Evolutionary conservation across 2,888 invertebrate species (phyloP), one percentile per base, ranked within the genome.

Genomic region (Polyploca ridens): DNA sequence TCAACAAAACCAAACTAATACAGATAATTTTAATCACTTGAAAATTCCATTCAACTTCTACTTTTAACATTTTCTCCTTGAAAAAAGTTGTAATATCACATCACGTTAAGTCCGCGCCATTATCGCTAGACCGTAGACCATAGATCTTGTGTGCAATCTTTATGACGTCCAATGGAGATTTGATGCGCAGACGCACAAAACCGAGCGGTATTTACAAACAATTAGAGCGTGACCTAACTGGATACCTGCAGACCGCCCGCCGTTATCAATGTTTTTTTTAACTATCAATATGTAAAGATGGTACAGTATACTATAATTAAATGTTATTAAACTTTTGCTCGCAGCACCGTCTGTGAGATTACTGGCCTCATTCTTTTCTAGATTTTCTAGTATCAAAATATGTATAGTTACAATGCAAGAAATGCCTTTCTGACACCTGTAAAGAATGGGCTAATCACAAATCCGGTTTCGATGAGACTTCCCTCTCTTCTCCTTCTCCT

Each of bases 171-270:
- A 66, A 68, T 64, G 68, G 69, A 73, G 77, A 70, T 66, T 68
- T 73, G 75, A 73, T 70, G 70, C 68, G 70, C 66, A 63, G 65
- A 70, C 67, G 69, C 61, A 66, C 62, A 67, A 78, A 85, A 74
- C 88, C 85, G 84, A 84, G 78, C 63, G 67, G 65, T 16, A 73
- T 54, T 54, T 54, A 54, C 54, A 54, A 54, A 67, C 84, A 91
- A 91, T 78, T 90, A 83, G 91, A 91, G 90, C 91, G 85, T 81
- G 75, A 78, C 85, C 81, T 90, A 91, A 90, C 91, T 90, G 91
- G 83, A 83, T 77, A 75, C 74, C 66, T 74, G 72, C 77, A 74
- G 75, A 63, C 63, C 68, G 68, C 64, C 49, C 62, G 64, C 86
- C 85, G 86, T 86, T 86, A 86, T 75, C 81, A 76, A 33, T 62